Base-by-base conservation (phyloP, 2,113 vertebrate genomes). In the Semicossyphus pulcher region DNA sequence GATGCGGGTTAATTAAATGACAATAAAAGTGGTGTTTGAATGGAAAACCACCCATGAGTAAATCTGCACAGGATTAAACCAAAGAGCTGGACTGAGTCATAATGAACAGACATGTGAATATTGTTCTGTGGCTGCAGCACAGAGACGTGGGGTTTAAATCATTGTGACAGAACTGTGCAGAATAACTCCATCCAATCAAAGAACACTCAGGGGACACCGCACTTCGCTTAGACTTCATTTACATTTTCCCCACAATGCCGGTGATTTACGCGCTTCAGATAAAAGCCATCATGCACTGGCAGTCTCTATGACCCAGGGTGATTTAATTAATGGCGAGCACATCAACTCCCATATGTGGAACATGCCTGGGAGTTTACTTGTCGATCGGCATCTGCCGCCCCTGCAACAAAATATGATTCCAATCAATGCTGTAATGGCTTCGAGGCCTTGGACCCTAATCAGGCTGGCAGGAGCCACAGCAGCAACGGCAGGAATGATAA, bases 351-450 rank as follows among this genome's bases (percentile, higher is more conserved):
- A 84, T 76, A 80, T 86, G 85, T 67, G 86, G 48, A 80, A 85
- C 83, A 86, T 86, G 80, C 74, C 83, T 82, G 51, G 60, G 83
- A 85, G 73, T 86, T 86, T 78, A 39, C 68, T 75, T 81, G 78
- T 89, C 72, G 70, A 89, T 89, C 88, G 81, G 74, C 83, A 90
- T 88, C 85, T 86, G 86, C 67, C 21, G 6, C 72, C 81, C 54
- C 64, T 72, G 85, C 83, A 60, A 82, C 75, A 78, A 84, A 90
- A 90, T 84, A 92, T 90, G 86, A 90, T 86, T 88, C 72, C 74
- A 90, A 86, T 90, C 89, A 91, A 81, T 78, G 81, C 45, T 76
- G 71, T 81, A 80, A 90, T 82, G 76, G 66, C 61, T 84, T 23
- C 34, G 56, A 78, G 73, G 58, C 75, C 62, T 36, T 18, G 58